Percentiles rank a stretch among this genome's conserved stretches.
These are phyloP conservation scores for Lamprotornis superbus DNA, from an alignment of 2,113 vertebrate genomes.

Conservation along the genomic window DNA sequence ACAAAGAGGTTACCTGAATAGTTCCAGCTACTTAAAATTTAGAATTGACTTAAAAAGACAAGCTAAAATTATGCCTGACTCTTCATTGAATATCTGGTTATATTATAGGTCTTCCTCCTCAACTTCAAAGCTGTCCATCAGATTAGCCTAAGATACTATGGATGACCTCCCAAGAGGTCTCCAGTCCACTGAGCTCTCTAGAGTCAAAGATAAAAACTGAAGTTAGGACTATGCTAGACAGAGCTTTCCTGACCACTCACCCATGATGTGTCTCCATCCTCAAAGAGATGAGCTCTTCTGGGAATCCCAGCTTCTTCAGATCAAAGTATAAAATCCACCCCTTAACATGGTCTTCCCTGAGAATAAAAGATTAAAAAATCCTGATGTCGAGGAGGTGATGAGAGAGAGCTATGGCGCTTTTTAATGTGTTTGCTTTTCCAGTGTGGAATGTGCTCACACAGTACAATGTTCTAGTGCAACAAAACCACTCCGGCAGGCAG, in stretches of 20 bases:
- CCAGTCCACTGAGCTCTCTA: background rate
- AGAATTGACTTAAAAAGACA: background rate
- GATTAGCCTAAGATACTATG: background rate
- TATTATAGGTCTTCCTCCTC: background rate
- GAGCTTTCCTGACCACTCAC: background rate
- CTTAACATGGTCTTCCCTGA: background rate
- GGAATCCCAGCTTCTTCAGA: background rate
- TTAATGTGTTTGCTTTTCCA: constrained; percentile 34
- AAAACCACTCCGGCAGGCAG: background rate
- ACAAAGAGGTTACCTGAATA: background rate
- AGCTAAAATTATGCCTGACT: background rate
- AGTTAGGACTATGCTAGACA: background rate
- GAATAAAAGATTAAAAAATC: constrained; percentile 3
- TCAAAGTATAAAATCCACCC: background rate
- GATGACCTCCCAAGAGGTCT: background rate
- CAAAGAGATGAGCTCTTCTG: background rate
- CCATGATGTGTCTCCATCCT: background rate
- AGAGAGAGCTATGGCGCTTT: background rate
- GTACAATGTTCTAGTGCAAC: background rate
- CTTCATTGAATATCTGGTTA: background rate
- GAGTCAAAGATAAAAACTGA: background rate
- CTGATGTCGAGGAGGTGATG: background rate
- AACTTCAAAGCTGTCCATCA: background rate
- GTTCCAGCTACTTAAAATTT: background rate
- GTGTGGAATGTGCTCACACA: background rate